These are phyloP conservation scores for Cecidostiba fungosa DNA, from an alignment of 2,888 invertebrate genomes.

Conservation along the genomic window DNA sequence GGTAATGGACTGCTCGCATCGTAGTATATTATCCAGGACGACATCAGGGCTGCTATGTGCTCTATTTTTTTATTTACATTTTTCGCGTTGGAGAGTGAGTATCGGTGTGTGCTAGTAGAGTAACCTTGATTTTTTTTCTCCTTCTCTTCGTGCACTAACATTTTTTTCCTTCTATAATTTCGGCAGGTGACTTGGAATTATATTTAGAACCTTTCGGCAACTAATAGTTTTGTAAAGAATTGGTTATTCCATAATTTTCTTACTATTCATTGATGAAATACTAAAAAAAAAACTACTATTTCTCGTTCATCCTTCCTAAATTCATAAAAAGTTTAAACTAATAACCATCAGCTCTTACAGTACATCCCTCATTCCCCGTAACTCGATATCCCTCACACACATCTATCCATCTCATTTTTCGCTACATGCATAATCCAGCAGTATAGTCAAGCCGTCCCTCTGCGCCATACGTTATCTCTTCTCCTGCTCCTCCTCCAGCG, in stretches of 20 bases:
- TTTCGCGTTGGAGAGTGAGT: neutral
- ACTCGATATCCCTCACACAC: neutral
- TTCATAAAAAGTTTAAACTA: no score
- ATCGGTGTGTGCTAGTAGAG: neutral
- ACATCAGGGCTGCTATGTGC: neutral
- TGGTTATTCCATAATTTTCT: no score
- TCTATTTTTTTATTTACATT: neutral
- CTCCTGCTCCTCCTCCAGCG: neutral
- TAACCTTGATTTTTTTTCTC: no score
- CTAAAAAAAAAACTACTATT: no score
- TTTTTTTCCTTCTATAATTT: no score
- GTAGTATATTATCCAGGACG: neutral
- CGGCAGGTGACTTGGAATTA: no score
- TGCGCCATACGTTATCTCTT: neutral
- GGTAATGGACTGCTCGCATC: constrained; percentile 10
- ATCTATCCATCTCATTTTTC: constrained; percentile 10
- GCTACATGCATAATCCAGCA: neutral
- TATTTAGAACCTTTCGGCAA: neutral
- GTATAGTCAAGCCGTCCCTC: neutral
- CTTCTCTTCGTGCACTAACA: no score
- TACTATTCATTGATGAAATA: no score
- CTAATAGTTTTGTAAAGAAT: no score
- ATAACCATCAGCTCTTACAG: neutral
- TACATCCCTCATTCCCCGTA: neutral
- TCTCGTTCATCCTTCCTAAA: no score